Conservation (phyloP, 2,888 invertebrate genomes). For the Argyra leucocephala region DNA sequence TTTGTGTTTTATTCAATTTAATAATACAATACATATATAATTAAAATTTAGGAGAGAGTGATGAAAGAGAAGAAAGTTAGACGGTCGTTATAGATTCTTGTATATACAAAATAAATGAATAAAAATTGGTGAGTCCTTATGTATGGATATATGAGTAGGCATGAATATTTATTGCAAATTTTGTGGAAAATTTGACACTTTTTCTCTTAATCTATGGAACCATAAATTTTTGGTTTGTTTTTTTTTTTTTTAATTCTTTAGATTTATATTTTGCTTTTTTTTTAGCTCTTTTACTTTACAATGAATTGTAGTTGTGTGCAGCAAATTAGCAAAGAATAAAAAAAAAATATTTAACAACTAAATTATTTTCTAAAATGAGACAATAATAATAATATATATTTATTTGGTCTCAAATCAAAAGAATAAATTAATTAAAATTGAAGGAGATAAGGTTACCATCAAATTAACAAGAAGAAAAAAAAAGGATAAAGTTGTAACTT, state of each 20-base stretch:
- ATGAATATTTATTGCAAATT: not conserved
- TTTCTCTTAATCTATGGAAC: not conserved
- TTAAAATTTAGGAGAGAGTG: too few relatives aligned
- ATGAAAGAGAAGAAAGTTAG: too few relatives aligned
- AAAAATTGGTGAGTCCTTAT: too few relatives aligned
- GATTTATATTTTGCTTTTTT: not conserved
- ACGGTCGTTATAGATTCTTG: too few relatives aligned
- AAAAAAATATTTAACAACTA: not conserved
- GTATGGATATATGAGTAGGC: not conserved
- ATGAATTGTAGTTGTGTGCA: too few relatives aligned
- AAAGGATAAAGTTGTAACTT: too few relatives aligned
- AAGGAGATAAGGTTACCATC: too few relatives aligned
- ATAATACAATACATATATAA: too few relatives aligned
- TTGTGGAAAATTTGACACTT: constrained; percentile 4
- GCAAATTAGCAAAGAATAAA: not conserved
- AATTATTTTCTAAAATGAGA: too few relatives aligned
- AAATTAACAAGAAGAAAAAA: too few relatives aligned
- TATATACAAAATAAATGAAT: too few relatives aligned
- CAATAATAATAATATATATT: not conserved
- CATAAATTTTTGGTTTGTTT: not conserved
- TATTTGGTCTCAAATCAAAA: not conserved
- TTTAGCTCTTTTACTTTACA: not conserved
- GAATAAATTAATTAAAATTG: not conserved
- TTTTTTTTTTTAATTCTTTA: not conserved
- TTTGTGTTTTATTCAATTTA: too few relatives aligned